phyloP scores from a whole-genome alignment of 2,888 invertebrate species.

The Tinea pellionella region DNA sequence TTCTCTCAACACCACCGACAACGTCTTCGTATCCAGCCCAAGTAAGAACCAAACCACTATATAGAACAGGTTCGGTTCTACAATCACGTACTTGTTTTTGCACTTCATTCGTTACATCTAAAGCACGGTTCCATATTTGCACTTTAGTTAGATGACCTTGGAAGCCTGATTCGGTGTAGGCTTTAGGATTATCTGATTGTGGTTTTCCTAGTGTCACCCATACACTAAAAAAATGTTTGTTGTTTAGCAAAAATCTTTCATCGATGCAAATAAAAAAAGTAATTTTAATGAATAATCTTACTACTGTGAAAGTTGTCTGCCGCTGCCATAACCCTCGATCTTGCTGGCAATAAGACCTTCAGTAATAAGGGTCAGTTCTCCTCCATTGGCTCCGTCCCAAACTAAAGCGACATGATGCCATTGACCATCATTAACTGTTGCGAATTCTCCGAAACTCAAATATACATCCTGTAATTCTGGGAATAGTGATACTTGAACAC shows the following conservation, averaged over 20 bases:
- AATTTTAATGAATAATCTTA: slow-evolving; percentile 56
- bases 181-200: slow-evolving; percentile 81
- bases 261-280: neutral
- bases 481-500: slow-evolving; percentile 92
- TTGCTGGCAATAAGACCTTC: slow-evolving; percentile 95
- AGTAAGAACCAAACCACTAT: slow-evolving; percentile 85
- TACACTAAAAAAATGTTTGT: slow-evolving; percentile 73
- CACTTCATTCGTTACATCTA: slow-evolving; percentile 92
- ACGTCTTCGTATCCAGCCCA: slow-evolving; percentile 96
- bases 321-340: slow-evolving; percentile 88
- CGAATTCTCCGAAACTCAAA: slow-evolving; percentile 89
- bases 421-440: slow-evolving; percentile 94
- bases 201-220: slow-evolving; percentile 95
- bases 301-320: slow-evolving; percentile 85
- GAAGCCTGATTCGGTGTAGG: slow-evolving; percentile 91
- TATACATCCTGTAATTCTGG: slow-evolving; percentile 90
- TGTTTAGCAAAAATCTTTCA: neutral
- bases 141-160: slow-evolving; percentile 95
- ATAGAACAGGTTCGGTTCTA: slow-evolving; percentile 90
- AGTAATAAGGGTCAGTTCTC: slow-evolving; percentile 90
- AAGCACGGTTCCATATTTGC: slow-evolving; percentile 92
- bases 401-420: slow-evolving; percentile 96
- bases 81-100: slow-evolving; percentile 95
- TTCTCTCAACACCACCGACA: slow-evolving; percentile 88
- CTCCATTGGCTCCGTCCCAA: slow-evolving; percentile 91